Percentiles rank a stretch among this genome's conserved stretches.
These are phyloP conservation scores for Xiphophorus birchmanni DNA, from an alignment of 2,797 vertebrate genomes.

Conservation along the genomic window DNA sequence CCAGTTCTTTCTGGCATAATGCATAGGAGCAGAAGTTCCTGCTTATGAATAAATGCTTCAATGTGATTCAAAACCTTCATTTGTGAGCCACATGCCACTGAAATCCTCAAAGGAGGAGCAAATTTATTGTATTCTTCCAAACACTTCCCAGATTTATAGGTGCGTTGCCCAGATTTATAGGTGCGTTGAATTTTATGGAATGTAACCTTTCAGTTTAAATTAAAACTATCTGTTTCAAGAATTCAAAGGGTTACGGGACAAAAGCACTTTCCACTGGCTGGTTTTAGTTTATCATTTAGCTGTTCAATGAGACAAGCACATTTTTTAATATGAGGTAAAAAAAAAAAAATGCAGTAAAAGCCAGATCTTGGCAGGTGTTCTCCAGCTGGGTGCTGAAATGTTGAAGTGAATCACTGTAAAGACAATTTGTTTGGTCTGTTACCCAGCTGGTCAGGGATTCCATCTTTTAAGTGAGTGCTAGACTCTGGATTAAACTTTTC, in stretches of 20 bases:
- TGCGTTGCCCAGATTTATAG: slow-evolving; percentile 26
- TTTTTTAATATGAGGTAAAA: slow-evolving; percentile 7
- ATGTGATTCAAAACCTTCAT: not conserved
- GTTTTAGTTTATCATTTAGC: slow-evolving; percentile 17
- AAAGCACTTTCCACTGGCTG: slow-evolving; percentile 3
- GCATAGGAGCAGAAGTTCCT: slow-evolving; percentile 9
- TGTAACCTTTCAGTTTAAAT: slow-evolving; percentile 17
- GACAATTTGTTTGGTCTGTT: slow-evolving; percentile 61
- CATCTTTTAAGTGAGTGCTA: slow-evolving; percentile 46
- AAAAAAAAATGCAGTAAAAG: slow-evolving; percentile 18
- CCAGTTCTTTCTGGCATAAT: not conserved
- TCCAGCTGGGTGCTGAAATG: slow-evolving; percentile 49
- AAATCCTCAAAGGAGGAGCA: slow-evolving; percentile 24
- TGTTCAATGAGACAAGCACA: slow-evolving; percentile 23
- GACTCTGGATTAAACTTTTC: slow-evolving; percentile 26
- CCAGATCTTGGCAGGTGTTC: slow-evolving; percentile 57
- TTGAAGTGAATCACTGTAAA: slow-evolving; percentile 39
- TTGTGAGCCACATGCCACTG: slow-evolving; percentile 24
- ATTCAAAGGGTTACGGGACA: slow-evolving; percentile 5
- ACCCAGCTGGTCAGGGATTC: slow-evolving; percentile 49
- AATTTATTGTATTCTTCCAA: slow-evolving; percentile 15
- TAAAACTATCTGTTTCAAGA: not conserved
- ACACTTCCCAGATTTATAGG: slow-evolving; percentile 31
- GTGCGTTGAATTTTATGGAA: slow-evolving; percentile 9
- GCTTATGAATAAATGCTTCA: slow-evolving; percentile 23